A percentile compares a stretch with the other conserved stretches of the same genome.
These are phyloP conservation scores for Pantherophis alleghaniensis DNA, from an alignment of 2,797 vertebrate genomes.

Conservation along the genomic window DNA sequence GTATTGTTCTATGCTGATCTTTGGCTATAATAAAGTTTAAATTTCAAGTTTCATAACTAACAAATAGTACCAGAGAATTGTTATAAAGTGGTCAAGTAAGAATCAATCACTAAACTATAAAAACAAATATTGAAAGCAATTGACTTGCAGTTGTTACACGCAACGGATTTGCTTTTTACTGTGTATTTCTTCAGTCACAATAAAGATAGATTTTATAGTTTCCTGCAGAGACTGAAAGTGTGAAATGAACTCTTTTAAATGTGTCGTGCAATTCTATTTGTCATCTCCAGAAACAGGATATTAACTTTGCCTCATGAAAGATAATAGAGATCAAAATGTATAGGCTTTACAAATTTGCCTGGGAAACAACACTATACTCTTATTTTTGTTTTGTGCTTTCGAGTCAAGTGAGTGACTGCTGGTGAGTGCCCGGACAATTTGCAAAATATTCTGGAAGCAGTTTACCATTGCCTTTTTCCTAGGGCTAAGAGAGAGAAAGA, in stretches of 20 bases:
- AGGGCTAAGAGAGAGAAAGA: not conserved
- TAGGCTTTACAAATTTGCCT: conserved; percentile 46
- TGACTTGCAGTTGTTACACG: not conserved
- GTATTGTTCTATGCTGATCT: not conserved
- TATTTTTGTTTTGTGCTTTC: not conserved
- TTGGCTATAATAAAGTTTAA: not conserved
- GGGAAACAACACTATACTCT: not conserved
- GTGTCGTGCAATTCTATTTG: conserved; percentile 24
- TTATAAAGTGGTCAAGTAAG: not conserved
- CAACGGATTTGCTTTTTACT: not conserved
- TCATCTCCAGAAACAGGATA: conserved; percentile 35
- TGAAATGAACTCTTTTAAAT: conserved; percentile 33
- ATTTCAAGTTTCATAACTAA: not conserved
- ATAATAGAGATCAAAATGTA: conserved; percentile 45
- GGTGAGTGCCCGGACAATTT: not conserved
- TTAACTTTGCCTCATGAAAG: conserved; percentile 27
- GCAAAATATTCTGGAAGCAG: not conserved
- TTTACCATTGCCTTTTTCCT: not conserved
- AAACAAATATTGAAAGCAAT: not conserved
- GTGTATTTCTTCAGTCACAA: not conserved
- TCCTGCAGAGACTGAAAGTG: not conserved
- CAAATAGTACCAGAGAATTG: not conserved
- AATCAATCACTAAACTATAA: not conserved
- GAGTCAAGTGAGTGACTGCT: not conserved
- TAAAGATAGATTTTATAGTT: conserved; percentile 1